These are phyloP conservation scores for Mayetiola destructor DNA, from an alignment of 2,888 invertebrate species.

Conservation along the genomic window DNA sequence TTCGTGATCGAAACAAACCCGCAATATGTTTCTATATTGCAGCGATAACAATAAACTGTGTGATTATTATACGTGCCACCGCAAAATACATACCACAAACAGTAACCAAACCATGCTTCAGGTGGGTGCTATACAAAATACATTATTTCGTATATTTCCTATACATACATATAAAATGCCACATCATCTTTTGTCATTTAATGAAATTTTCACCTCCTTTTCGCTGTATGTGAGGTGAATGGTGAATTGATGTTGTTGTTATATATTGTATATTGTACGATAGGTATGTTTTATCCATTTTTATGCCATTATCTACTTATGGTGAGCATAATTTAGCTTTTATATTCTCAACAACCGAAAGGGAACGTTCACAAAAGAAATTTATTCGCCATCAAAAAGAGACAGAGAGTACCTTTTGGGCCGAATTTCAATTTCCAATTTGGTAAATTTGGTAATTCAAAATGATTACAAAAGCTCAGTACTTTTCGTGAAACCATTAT, in stretches of 20 bases:
- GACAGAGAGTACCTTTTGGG: too few species aligned
- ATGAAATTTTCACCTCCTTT: conserved; percentile 9
- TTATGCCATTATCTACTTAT: neutral
- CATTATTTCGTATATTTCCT: too few species aligned
- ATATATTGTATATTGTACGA: neutral
- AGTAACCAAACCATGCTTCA: neutral
- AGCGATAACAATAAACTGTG: conserved; percentile 8
- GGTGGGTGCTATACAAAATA: too few species aligned
- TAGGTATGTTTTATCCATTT: neutral
- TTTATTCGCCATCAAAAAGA: too few species aligned
- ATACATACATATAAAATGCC: neutral
- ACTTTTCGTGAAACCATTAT: too few species aligned
- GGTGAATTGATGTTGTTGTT: neutral
- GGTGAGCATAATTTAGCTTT: neutral
- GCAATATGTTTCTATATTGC: neutral
- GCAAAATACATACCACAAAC: conserved; percentile 11
- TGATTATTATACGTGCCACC: conserved; percentile 12
- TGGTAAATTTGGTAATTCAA: too few species aligned
- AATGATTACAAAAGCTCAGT: too few species aligned
- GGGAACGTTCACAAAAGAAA: too few species aligned
- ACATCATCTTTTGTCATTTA: conserved; percentile 12
- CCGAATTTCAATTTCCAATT: too few species aligned
- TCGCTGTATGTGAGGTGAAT: neutral
- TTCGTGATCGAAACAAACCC: conserved; percentile 1
- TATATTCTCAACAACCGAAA: neutral